Evolutionary conservation across 2,113 vertebrate genomes (phyloP), one percentile per base, ranked within the genome.

Genomic region (Campylomormyrus tamandua): DNA sequence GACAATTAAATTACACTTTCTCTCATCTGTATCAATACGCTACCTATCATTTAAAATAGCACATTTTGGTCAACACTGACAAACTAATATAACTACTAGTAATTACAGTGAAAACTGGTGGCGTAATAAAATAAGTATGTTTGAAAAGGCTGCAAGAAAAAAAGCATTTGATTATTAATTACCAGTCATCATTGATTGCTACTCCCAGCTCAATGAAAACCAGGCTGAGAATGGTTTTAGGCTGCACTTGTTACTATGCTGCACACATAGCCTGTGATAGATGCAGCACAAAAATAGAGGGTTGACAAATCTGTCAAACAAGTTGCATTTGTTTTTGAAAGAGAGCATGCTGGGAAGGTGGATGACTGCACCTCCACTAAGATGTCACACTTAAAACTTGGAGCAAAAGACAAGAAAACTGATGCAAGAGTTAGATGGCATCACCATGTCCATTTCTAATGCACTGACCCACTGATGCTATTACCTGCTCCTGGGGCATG

Each of bases 391-490:
- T 77, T 77, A 35, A 39, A 77, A 77, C 27, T 39, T 5, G 70
- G 70, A 77, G 70, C 15, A 13, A n/a, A 66, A 35, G 70, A 77
- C 11, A 77, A 77, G 31, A 15, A 80, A 80, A 80, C 5, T 1
- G 4, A 15, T 39, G 74, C 6, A 15, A 42, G 74, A 7, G 13
- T 39, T 19, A 42, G 15, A 53, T 87, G 5, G n/a, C 52, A 62
- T n/a, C 9, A 24, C 39, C 17, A 19, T 62, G 17, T 19, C 19
- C 31, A 4, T 52, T 24, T 46, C 56, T 56, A 31, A 50, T 5
- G 31, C 42, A 15, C 3, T 15, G 10, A 5, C 90, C 91, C 95
- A 97, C 97, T 97, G 95, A 95, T 90, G 56, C 92, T 93, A 39
- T 92, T 96, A 0, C 90, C 84, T 52, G 94, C 95, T 50, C 91